Percentiles rank a stretch among this genome's conserved stretches.
These are phyloP conservation scores for Cherax destructor DNA, from an alignment of 1,140 invertebrate species.

Conservation along the genomic window DNA sequence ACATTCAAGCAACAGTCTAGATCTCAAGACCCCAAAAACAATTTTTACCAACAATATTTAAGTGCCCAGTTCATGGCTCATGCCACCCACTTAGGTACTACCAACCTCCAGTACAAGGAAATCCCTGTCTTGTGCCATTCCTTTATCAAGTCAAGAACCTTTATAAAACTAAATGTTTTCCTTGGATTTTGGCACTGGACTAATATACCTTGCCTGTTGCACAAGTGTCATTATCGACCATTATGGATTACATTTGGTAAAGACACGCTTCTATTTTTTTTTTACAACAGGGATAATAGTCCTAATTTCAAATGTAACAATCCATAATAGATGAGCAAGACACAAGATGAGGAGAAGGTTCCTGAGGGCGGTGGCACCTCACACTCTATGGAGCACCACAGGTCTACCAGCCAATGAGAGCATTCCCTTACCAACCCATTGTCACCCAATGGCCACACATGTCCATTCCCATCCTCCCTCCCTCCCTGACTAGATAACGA, in stretches of 20 bases:
- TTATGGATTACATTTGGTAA: slow-evolving; percentile 44
- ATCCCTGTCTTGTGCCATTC: slow-evolving; percentile 58
- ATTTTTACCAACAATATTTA: slow-evolving; percentile 61
- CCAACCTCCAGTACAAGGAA: slow-evolving; percentile 62
- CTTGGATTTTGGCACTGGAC: slow-evolving; percentile 69
- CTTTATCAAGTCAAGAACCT: slow-evolving; percentile 45
- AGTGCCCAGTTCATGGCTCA: slow-evolving; percentile 64
- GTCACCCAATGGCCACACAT: slow-evolving; percentile 60
- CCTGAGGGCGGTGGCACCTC: slow-evolving; percentile 58
- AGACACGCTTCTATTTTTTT: slow-evolving; percentile 11
- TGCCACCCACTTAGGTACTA: slow-evolving; percentile 59
- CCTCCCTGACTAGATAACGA: slow-evolving; percentile 66
- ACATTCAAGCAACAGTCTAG: slow-evolving; percentile 40
- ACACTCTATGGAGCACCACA: slow-evolving; percentile 61
- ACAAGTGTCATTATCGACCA: slow-evolving; percentile 42
- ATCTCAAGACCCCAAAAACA: slow-evolving; percentile 53
- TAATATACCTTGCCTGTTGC: slow-evolving; percentile 66
- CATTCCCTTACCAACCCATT: slow-evolving; percentile 53
- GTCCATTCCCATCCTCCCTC: slow-evolving; percentile 49
- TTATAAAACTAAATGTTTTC: slow-evolving; percentile 69
- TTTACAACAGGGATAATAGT: slow-evolving; percentile 24
- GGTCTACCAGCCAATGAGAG: slow-evolving; percentile 63
- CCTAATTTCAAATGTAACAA: slow-evolving; percentile 24
- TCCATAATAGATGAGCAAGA: slow-evolving; percentile 42
- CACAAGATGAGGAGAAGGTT: slow-evolving; percentile 63